Evolutionary conservation across 2,113 vertebrate genomes (phyloP), one percentile per base, ranked within the genome.

Genomic region (Cisticola juncidis): DNA sequence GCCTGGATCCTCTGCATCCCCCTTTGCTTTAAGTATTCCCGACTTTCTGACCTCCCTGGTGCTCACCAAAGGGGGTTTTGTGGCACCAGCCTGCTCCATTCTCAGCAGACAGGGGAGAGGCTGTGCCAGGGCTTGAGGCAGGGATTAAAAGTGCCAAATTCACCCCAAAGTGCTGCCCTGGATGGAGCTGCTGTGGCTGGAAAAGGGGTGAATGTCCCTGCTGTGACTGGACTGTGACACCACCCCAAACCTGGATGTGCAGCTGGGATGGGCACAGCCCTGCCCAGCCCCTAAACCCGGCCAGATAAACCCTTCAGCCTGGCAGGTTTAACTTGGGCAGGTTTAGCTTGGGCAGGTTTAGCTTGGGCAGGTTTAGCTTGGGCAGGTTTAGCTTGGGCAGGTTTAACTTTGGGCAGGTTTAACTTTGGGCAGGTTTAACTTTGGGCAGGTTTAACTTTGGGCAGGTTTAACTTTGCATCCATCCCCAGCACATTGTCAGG

Each of bases 261-360:
- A 13, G 83, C 5, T 4, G 62, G 1, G 5, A 42, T 0, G 24
- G 8, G 16, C 23, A 4, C 35, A 14, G 14, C 47, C 0, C 50
- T 90, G 92, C 94, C 81, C 78, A 85, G 74, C 65, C 76, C 86
- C 84, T 20, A 6, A 50, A 71, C 57, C 69, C 74, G 66, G 31
- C 10, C 45, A 33, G 65, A 26, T 26, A 33, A 35, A 38, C 4
- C 9, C 3, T 9, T 4, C 29, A 14, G 7, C 13, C 12, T 5
- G 5, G 38, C 38, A 38, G 38, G 38, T 38, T 38, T 38, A 42
- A 42, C 42, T 16, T 42, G 42, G 42, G 42, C 42, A 42, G 42
- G 42, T 42, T 42, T 42, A 16, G 42, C 42, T 38, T 38, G 5
- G 74, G 38, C 88, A 85, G 84, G 33, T 57, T 74, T 26, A 21